These are phyloP conservation scores for Platycercus adscitus DNA, from an alignment of 2,113 vertebrate species.

Conservation along the genomic window DNA sequence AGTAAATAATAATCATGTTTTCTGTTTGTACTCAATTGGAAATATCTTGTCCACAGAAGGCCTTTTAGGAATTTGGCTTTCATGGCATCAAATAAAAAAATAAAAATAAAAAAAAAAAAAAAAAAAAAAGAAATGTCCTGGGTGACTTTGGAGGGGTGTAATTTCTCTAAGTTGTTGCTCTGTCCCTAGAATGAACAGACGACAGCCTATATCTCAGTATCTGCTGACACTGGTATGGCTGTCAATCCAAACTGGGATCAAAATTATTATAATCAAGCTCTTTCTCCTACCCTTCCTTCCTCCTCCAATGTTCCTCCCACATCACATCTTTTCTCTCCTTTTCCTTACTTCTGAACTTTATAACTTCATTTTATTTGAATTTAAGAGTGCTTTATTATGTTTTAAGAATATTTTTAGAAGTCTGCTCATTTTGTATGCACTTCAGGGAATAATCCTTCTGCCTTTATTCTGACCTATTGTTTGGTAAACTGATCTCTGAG, in stretches of 20 bases:
- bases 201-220: not conserved
- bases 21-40: not conserved
- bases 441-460: not conserved
- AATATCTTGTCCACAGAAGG: not conserved
- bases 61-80: not conserved
- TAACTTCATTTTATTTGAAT: not conserved
- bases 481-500: not conserved
- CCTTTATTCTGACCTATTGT: not conserved
- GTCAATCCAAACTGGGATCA: not conserved
- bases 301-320: not conserved
- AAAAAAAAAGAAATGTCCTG: not conserved
- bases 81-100: not conserved
- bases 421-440: not conserved
- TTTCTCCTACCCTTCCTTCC: not conserved
- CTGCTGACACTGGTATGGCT: not conserved
- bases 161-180: not conserved
- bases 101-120: too few species aligned
- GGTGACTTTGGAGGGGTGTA: not conserved
- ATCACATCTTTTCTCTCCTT: not conserved
- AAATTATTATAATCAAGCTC: not conserved
- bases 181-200: not conserved
- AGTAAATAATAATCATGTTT: not conserved
- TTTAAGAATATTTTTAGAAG: not conserved
- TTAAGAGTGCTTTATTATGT: not conserved
- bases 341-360: not conserved